phyloP scores from a whole-genome alignment of 2,113 vertebrate species.

The Sisor rabdophorus region DNA sequence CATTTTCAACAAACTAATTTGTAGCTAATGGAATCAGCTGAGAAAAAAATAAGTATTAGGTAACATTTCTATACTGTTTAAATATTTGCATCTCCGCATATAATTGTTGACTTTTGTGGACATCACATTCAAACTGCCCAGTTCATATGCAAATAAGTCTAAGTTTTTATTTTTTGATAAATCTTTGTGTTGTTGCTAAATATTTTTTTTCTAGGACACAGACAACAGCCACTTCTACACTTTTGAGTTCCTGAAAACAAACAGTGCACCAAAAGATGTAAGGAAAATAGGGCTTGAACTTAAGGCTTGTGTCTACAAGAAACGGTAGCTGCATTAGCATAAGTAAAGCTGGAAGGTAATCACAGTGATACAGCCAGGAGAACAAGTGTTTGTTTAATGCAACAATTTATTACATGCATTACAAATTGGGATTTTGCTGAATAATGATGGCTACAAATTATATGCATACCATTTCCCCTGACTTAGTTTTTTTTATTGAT shows the following conservation, averaged over 20 bases:
- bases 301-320: slow-evolving; percentile 86
- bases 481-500: background rate
- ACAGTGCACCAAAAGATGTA: slow-evolving; percentile 45
- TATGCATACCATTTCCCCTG: background rate
- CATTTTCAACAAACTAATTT: background rate
- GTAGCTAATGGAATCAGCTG: background rate
- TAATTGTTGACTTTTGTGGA: background rate
- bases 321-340: slow-evolving; percentile 67
- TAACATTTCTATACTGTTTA: too few species aligned
- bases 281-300: slow-evolving; percentile 70
- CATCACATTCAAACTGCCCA: background rate
- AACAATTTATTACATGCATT: background rate
- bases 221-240: slow-evolving; percentile 81
- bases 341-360: background rate
- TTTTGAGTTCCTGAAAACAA: slow-evolving; percentile 81
- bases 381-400: background rate
- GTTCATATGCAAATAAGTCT: background rate
- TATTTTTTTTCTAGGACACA: slow-evolving; percentile 70
- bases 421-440: background rate
- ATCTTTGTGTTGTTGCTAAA: background rate
- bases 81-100: too few species aligned
- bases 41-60: too few species aligned
- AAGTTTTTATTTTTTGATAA: background rate
- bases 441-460: background rate
- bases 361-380: background rate